A percentile compares a stretch with the other conserved stretches of the same genome.
These are phyloP conservation scores for Dipodomys spectabilis DNA, from an alignment of 2,113 vertebrate genomes.

Conservation along the genomic window DNA sequence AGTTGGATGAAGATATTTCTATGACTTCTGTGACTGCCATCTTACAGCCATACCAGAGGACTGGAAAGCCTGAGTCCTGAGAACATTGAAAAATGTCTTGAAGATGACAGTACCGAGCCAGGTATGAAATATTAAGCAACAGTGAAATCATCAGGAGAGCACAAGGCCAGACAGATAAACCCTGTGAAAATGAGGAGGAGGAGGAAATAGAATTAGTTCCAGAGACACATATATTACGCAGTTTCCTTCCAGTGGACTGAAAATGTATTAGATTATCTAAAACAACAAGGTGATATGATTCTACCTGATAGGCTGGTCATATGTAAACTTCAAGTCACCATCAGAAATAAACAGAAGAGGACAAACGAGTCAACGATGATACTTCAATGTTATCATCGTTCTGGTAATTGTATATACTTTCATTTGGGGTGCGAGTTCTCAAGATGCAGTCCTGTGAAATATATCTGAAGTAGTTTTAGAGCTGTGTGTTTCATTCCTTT, in stretches of 20 bases:
- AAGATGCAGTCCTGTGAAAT: slow-evolving; percentile 50
- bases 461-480: slow-evolving; percentile 31
- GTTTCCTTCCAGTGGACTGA: slow-evolving; percentile 79
- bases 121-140: slow-evolving; percentile 80
- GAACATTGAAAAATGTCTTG: slow-evolving; percentile 76
- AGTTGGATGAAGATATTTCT: slow-evolving; percentile 72
- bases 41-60: slow-evolving; percentile 79
- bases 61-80: slow-evolving; percentile 74
- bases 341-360: slow-evolving; percentile 82
- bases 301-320: slow-evolving; percentile 79
- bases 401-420: slow-evolving; percentile 52
- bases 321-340: slow-evolving; percentile 79
- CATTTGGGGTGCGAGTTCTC: slow-evolving; percentile 49
- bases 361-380: slow-evolving; percentile 60
- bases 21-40: slow-evolving; percentile 67
- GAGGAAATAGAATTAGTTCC: slow-evolving; percentile 74
- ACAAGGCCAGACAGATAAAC: slow-evolving; percentile 78
- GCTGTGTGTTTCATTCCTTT: slow-evolving; percentile 3
- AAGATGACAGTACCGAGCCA: slow-evolving; percentile 78
- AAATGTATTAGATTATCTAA: slow-evolving; percentile 77
- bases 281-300: slow-evolving; percentile 82
- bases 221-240: slow-evolving; percentile 72
- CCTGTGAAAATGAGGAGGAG: slow-evolving; percentile 80
- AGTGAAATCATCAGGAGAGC: slow-evolving; percentile 82
- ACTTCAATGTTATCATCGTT: slow-evolving; percentile 49